Percentiles rank a stretch among this genome's conserved stretches.
Conservation (phyloP, 2,113 vertebrate species). For the Prochilodus magdalenae region DNA sequence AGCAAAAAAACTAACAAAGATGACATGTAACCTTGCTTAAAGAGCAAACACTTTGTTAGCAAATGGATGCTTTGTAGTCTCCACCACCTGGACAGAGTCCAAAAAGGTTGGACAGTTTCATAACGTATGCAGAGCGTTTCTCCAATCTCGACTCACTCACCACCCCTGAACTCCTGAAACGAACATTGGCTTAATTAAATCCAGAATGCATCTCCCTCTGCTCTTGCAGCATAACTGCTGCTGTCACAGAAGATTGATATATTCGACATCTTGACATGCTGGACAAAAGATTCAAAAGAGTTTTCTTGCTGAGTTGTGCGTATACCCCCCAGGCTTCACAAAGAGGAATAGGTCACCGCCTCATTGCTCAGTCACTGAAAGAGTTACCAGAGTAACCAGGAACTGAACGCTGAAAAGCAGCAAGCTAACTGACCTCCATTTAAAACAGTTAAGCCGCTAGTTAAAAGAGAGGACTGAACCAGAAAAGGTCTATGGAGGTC, state of each 20-base stretch:
- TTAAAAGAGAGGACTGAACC: constrained; percentile 6
- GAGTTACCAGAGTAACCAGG: constrained; percentile 41
- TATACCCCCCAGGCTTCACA: constrained; percentile 40
- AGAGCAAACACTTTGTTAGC: constrained; percentile 44
- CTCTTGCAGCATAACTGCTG: constrained; percentile 12
- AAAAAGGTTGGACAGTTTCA: constrained; percentile 42
- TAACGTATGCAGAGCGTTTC: constrained; percentile 28
- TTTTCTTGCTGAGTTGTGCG: constrained; percentile 45
- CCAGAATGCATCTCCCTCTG: constrained; percentile 13
- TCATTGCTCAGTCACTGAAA: constrained; percentile 36
- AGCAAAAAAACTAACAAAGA: constrained; percentile 35
- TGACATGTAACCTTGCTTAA: constrained; percentile 48
- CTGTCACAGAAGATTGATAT: constrained; percentile 36
- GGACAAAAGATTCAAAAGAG: constrained; percentile 35
- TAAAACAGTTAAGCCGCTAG: constrained; percentile 34
- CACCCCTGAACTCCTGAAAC: not conserved
- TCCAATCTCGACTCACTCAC: constrained; percentile 7
- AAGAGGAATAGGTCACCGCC: constrained; percentile 43
- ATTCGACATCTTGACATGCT: constrained; percentile 39
- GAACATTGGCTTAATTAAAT: constrained; percentile 35
- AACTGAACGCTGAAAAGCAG: constrained; percentile 16
- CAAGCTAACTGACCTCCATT: constrained; percentile 30
- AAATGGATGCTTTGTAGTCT: constrained; percentile 45
- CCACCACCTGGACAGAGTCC: constrained; percentile 46
- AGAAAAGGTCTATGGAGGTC: not conserved